Evolutionary conservation across 2,888 invertebrate genomes (phyloP).

Genomic region (Amiota communis): DNA sequence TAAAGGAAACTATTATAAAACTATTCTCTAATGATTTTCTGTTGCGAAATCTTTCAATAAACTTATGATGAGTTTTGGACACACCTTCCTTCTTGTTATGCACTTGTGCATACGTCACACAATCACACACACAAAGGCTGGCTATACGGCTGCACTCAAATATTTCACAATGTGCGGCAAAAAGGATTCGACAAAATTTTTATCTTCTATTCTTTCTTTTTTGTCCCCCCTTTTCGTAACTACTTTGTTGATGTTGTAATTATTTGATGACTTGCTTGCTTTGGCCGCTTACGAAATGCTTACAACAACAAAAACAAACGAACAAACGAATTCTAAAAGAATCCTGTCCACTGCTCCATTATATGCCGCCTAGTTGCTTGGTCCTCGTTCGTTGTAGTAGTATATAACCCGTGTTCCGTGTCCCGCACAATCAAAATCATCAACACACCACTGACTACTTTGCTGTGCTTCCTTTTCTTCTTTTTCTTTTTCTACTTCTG

Average conservation of each 20-base stretch:
- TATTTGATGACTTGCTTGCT: neutral
- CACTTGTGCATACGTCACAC: too few species aligned
- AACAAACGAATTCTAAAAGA: neutral
- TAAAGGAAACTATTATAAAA: constrained; percentile 20
- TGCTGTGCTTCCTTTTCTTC: neutral
- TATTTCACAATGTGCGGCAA: too few species aligned
- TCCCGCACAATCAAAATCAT: neutral
- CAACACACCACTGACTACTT: constrained; percentile 2
- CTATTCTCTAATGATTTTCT: too few species aligned
- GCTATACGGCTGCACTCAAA: too few species aligned
- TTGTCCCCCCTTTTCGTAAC: too few species aligned
- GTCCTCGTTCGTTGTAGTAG: neutral
- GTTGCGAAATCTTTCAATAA: neutral
- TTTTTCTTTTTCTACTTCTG: neutral
- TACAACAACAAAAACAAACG: constrained; percentile 15
- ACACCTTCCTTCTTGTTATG: neutral
- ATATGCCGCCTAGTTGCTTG: too few species aligned
- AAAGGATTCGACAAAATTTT: too few species aligned
- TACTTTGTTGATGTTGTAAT: too few species aligned
- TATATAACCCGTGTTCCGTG: too few species aligned
- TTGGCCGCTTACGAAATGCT: constrained; percentile 18
- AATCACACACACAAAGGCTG: too few species aligned
- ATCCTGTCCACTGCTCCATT: neutral
- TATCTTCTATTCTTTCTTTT: too few species aligned
- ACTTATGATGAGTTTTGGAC: neutral